Evolutionary conservation across 1,140 invertebrate species (phyloP).

Genomic region (Habropoda laboriosa): DNA sequence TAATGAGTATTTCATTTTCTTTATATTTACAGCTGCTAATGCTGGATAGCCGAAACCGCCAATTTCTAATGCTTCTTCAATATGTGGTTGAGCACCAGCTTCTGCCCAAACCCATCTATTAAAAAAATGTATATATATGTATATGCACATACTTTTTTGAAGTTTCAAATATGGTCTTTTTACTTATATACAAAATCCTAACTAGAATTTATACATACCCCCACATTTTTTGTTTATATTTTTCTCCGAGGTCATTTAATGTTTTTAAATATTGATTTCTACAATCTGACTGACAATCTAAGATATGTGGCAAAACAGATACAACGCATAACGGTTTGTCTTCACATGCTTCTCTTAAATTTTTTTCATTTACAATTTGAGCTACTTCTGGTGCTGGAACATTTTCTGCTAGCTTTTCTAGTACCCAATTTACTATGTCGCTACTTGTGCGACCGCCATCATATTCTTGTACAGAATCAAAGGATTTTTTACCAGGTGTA

Average conservation of each 20-base stretch:
- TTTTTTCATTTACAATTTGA: conserved; percentile 84
- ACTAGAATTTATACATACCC: conserved; percentile 85
- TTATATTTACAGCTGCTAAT: conserved; percentile 97
- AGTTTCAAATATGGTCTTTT: conserved; percentile 29
- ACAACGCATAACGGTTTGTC: conserved; percentile 96
- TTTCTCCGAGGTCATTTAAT: conserved; percentile 91
- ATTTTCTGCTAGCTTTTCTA: conserved; percentile 93
- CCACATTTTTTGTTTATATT: conserved; percentile 98
- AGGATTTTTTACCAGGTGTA: conserved; percentile 89
- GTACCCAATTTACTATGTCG: conserved; percentile 96
- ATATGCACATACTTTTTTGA: not conserved
- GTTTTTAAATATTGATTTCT: conserved; percentile 93
- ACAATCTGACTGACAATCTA: conserved; percentile 98
- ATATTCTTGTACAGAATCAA: conserved; percentile 88
- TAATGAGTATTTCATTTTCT: conserved; percentile 98
- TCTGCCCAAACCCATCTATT: conserved; percentile 97
- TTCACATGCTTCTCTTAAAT: conserved; percentile 89
- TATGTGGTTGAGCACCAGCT: conserved; percentile 90
- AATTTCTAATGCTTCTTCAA: conserved; percentile 96
- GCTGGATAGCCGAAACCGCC: conserved; percentile 96
- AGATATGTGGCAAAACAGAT: conserved; percentile 96
- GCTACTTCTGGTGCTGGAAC: conserved; percentile 94
- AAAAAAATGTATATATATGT: conserved; percentile 43
- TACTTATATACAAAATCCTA: not conserved
- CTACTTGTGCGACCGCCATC: conserved; percentile 94